Evolutionary conservation across 2,113 vertebrate genomes (phyloP).

Genomic region (Pollimyrus isidori): DNA sequence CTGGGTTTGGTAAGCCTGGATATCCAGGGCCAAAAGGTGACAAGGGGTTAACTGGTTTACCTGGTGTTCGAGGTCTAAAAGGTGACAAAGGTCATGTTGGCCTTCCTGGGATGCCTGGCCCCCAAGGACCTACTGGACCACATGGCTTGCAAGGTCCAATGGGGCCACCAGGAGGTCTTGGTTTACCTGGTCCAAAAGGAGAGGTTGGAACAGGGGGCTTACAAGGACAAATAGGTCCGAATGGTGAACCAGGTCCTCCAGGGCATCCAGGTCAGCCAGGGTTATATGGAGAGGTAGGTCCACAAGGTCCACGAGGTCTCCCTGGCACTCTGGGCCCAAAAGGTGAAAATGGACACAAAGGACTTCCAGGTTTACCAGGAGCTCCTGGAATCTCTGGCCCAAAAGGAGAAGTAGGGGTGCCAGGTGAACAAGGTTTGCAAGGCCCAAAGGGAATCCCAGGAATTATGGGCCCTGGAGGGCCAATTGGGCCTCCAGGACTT

Average conservation of each 20-base stretch:
- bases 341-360: constrained; percentile 81
- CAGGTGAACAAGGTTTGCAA: constrained; percentile 76
- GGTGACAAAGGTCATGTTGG: constrained; percentile 82
- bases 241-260: constrained; percentile 74
- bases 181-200: constrained; percentile 83
- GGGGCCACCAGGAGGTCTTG: constrained; percentile 72
- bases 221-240: constrained; percentile 72
- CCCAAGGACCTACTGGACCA: constrained; percentile 71
- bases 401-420: constrained; percentile 72
- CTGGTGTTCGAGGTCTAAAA: constrained; percentile 72
- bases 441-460: constrained; percentile 87
- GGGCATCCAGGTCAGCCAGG: constrained; percentile 86
- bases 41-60: constrained; percentile 70
- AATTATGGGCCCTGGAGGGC: constrained; percentile 73
- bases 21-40: constrained; percentile 84
- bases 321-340: constrained; percentile 76
- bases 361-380: constrained; percentile 73
- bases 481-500: constrained; percentile 75
- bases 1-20: constrained; percentile 86
- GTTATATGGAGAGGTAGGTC: constrained; percentile 75
- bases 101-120: constrained; percentile 73
- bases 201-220: constrained; percentile 75
- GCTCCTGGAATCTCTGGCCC: constrained; percentile 68
- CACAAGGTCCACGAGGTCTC: constrained; percentile 76
- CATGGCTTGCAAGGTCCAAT: constrained; percentile 71